Percentiles rank a stretch among this genome's conserved stretches.
Conservation (phyloP, 2,113 vertebrate species). For the Pterocles burchelli region DNA sequence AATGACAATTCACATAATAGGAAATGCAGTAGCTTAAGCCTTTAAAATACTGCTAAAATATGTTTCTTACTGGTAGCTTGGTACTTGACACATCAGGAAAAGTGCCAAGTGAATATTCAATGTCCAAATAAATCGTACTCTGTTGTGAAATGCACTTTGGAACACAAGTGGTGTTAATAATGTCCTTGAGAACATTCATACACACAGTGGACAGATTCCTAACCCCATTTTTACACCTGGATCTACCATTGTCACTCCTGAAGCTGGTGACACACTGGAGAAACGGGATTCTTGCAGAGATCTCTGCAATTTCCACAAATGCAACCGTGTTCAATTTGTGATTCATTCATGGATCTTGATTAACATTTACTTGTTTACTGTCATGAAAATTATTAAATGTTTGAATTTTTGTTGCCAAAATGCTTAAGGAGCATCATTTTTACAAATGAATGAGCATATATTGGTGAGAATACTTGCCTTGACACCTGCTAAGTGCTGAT, state of each 20-base stretch:
- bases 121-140: not conserved
- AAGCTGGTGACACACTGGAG: not conserved
- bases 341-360: not conserved
- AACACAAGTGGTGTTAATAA: not conserved
- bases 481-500: not conserved
- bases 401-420: not conserved
- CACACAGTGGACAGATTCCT: not conserved
- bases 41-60: constrained; percentile 25
- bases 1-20: not conserved
- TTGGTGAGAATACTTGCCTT: not conserved
- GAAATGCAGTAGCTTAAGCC: not conserved
- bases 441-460: not conserved
- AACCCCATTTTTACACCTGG: not conserved
- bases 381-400: not conserved
- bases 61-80: not conserved
- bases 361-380: not conserved
- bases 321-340: fast-evolving
- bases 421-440: not conserved
- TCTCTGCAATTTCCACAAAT: not conserved
- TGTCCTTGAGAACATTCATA: not conserved
- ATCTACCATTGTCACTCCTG: not conserved
- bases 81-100: not conserved
- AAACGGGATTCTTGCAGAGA: not conserved
- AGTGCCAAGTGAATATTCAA: not conserved
- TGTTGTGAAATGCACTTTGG: not conserved